These are phyloP conservation scores for Eristalinus sepulchralis DNA, from an alignment of 2,888 invertebrate genomes.

Conservation along the genomic window DNA sequence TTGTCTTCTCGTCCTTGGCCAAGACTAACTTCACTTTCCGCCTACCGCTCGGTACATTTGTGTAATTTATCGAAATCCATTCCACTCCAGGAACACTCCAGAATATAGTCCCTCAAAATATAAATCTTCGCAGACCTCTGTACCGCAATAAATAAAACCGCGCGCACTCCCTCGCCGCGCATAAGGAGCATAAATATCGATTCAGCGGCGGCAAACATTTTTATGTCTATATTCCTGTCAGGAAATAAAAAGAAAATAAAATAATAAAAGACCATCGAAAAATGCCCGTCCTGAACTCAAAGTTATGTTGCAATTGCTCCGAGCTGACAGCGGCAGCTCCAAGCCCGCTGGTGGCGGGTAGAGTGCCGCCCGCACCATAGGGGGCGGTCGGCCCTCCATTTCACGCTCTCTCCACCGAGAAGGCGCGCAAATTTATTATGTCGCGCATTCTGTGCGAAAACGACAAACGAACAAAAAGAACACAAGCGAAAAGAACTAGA, in stretches of 20 bases:
- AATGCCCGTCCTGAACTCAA: slow-evolving; percentile 59
- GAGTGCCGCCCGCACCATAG: neutral
- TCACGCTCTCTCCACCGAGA: neutral
- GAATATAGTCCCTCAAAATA: neutral
- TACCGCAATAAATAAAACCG: slow-evolving; percentile 42
- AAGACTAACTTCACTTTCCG: neutral
- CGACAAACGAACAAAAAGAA: slow-evolving; percentile 13
- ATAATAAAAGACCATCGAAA: slow-evolving; percentile 56
- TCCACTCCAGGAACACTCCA: neutral
- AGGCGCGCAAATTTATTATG: slow-evolving; percentile 66
- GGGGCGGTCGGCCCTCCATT: slow-evolving; percentile 5
- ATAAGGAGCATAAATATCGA: slow-evolving; percentile 49
- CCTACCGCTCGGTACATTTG: neutral
- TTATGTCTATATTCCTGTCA: slow-evolving; percentile 53
- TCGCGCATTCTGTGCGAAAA: slow-evolving; percentile 59
- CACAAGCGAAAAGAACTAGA: slow-evolving; percentile 4
- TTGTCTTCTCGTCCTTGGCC: neutral
- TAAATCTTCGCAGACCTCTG: slow-evolving; percentile 16
- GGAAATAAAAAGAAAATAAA: slow-evolving; percentile 14
- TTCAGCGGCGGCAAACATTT: slow-evolving; percentile 15
- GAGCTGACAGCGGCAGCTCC: slow-evolving; percentile 29
- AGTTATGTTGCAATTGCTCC: slow-evolving; percentile 66
- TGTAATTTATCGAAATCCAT: slow-evolving; percentile 2
- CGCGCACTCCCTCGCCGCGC: slow-evolving; percentile 3
- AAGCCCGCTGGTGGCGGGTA: neutral